Conservation (phyloP, 2,888 invertebrate species). For the Drosophila fulvimacula region DNA sequence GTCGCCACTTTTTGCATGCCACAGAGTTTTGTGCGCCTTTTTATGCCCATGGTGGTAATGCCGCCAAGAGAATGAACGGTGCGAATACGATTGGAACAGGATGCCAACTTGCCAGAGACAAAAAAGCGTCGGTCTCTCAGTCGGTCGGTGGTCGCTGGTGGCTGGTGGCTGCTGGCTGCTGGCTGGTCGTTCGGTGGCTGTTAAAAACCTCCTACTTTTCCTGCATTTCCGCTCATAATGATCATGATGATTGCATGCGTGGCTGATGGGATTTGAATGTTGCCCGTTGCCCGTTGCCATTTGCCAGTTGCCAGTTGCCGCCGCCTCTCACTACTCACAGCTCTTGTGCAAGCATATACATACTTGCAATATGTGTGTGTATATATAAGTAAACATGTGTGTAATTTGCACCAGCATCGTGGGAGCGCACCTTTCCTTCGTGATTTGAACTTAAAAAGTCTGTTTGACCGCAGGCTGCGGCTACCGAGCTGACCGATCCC, state of each 20-base stretch:
- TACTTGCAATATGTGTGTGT: neutral
- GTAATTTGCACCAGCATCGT: conserved; percentile 74
- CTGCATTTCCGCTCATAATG: conserved; percentile 81
- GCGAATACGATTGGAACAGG: conserved; percentile 71
- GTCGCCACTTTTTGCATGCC: conserved; percentile 81
- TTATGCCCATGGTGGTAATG: conserved; percentile 65
- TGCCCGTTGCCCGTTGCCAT: conserved; percentile 55
- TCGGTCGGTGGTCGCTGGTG: conserved; percentile 8
- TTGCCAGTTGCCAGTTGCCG: conserved; percentile 42
- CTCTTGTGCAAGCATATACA: conserved; percentile 4
- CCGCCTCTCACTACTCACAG: conserved; percentile 61
- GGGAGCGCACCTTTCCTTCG: conserved; percentile 73
- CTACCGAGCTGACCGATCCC: conserved; percentile 45
- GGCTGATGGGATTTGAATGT: conserved; percentile 82
- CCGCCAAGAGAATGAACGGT: conserved; percentile 64
- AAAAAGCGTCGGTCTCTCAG: conserved; percentile 43
- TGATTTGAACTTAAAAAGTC: conserved; percentile 50
- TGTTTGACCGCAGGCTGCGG: conserved; percentile 60
- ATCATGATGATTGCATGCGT: conserved; percentile 81
- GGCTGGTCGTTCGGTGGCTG: conserved; percentile 71
- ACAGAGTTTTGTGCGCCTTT: conserved; percentile 74
- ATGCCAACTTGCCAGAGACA: conserved; percentile 61
- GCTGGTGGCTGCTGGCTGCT: conserved; percentile 21
- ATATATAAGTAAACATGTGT: conserved; percentile 31
- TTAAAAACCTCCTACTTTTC: conserved; percentile 82